A percentile compares a stretch with the other conserved stretches of the same genome.
These are phyloP conservation scores for Sebastes glaucus DNA, from an alignment of 2,797 vertebrate genomes.

Conservation along the genomic window DNA sequence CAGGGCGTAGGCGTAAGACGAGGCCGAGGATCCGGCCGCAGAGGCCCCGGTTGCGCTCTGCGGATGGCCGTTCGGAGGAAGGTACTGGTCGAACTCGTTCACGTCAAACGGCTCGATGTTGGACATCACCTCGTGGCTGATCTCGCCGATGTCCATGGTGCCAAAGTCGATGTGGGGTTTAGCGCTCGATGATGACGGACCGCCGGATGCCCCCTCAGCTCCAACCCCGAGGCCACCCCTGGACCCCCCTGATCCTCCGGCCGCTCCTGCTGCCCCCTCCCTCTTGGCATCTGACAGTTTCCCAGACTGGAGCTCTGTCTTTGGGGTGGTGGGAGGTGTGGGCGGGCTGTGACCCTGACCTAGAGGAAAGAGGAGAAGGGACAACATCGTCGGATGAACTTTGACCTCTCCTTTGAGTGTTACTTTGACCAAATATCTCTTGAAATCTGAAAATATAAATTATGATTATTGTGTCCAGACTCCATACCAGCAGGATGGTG, in stretches of 20 bases:
- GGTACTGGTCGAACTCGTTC: conserved; percentile 98
- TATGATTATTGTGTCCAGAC: too few relatives aligned
- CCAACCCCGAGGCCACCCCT: conserved; percentile 81
- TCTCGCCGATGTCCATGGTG: conserved; percentile 99
- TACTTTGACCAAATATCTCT: background rate
- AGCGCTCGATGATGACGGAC: conserved; percentile 80
- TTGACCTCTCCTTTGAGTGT: background rate
- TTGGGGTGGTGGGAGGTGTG: conserved; percentile 97
- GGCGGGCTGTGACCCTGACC: conserved; percentile 97
- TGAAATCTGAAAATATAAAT: background rate
- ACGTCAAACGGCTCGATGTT: conserved; percentile 99
- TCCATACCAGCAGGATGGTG: conserved; percentile 84
- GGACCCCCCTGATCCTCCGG: conserved; percentile 79
- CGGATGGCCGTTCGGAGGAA: conserved; percentile 95
- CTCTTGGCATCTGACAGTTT: conserved; percentile 89
- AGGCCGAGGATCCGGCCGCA: conserved; percentile 69
- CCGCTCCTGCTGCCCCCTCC: conserved; percentile 84
- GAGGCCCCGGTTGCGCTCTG: conserved; percentile 83
- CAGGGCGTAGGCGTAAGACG: conserved; percentile 90
- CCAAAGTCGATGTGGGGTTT: conserved; percentile 99
- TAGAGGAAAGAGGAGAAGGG: conserved; percentile 52
- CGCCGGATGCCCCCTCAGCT: conserved; percentile 82
- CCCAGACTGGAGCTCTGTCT: conserved; percentile 95
- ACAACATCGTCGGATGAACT: conserved; percentile 16
- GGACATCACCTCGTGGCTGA: conserved; percentile 99